These are phyloP conservation scores for Mionectes olivaceus DNA, from an alignment of 2,797 vertebrate genomes.

Conservation along the genomic window DNA sequence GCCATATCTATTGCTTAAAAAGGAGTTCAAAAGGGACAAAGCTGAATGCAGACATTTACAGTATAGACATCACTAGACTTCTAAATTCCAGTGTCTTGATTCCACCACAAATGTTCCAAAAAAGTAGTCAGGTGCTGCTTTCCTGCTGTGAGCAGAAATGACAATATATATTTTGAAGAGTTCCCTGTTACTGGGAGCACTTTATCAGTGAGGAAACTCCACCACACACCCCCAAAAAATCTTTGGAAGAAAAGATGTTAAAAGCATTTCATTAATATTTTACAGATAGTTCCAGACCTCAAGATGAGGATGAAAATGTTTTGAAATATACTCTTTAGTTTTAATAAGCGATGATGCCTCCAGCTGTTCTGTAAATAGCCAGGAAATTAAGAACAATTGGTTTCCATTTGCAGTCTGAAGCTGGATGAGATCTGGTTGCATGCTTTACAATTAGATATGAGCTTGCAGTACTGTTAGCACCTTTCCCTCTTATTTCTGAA, in stretches of 20 bases:
- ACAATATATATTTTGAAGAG: not conserved
- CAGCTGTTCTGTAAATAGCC: not conserved
- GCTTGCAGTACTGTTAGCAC: not conserved
- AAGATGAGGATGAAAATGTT: not conserved
- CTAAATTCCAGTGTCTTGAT: not conserved
- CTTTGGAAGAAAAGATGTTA: not conserved
- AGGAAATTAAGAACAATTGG: not conserved
- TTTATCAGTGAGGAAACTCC: not conserved
- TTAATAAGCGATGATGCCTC: not conserved
- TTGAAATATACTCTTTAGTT: not conserved
- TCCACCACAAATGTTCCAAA: not conserved
- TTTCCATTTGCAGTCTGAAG: not conserved
- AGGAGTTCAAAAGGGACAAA: not conserved
- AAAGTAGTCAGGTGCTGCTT: not conserved
- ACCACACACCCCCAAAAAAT: fast-evolving
- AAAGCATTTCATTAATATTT: not conserved
- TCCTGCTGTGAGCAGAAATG: not conserved
- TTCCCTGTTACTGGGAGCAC: not conserved
- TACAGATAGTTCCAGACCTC: not conserved
- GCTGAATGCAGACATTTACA: not conserved
- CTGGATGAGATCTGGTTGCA: not conserved
- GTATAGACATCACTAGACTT: not conserved
- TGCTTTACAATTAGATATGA: not conserved
- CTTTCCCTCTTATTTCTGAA: not conserved
- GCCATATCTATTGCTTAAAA: not conserved